These are phyloP conservation scores for Coryphaenoides rupestris DNA, from an alignment of 2,113 vertebrate genomes.

Conservation along the genomic window DNA sequence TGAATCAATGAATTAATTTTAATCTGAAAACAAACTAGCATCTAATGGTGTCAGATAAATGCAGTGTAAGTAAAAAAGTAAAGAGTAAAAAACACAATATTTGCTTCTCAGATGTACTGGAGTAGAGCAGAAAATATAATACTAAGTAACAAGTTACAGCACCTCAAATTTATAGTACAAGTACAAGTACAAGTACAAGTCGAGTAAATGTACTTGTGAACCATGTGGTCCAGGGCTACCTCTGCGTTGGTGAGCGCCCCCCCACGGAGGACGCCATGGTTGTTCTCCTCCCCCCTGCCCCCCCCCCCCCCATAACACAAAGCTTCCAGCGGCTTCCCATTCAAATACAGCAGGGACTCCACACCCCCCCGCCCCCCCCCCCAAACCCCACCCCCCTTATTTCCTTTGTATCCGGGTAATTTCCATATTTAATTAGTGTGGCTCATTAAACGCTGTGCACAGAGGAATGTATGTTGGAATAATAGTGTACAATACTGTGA, in stretches of 20 bases:
- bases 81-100: too few relatives aligned
- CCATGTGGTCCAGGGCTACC: conserved; percentile 27
- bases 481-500: conserved; percentile 61
- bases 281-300: conserved; percentile 47
- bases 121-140: too few relatives aligned
- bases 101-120: too few relatives aligned
- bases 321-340: conserved; percentile 69
- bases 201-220: too few relatives aligned
- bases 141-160: too few relatives aligned
- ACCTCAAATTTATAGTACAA: too few relatives aligned
- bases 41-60: too few relatives aligned
- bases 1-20: too few relatives aligned
- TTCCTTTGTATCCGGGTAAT: conserved; percentile 69
- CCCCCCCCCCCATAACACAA: conserved; percentile 56
- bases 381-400: conserved; percentile 41
- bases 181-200: too few relatives aligned
- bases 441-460: conserved; percentile 68
- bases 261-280: conserved; percentile 48
- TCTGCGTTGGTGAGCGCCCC: conserved; percentile 53
- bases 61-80: too few relatives aligned
- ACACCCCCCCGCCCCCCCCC: conserved; percentile 15
- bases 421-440: conserved; percentile 75
- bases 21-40: too few relatives aligned
- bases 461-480: conserved; percentile 62
- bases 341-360: conserved; percentile 57